Evolutionary conservation across 2,113 vertebrate genomes (phyloP), one percentile per base, ranked within the genome.

Genomic region (Malurus cyaneus): DNA sequence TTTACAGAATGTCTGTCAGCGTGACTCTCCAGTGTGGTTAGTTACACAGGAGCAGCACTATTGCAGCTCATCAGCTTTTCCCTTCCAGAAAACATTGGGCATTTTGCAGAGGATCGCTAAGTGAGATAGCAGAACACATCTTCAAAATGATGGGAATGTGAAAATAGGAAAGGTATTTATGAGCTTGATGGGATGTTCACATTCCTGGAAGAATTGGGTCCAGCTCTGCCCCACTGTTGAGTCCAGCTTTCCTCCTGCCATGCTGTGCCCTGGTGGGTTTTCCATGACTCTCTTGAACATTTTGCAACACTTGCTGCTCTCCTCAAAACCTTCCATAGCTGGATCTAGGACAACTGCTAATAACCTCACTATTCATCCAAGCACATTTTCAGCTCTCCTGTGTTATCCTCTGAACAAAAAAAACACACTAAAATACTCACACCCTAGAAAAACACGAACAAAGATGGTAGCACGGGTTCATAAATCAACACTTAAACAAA

Each of bases 1-100:
- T 92, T 96, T 87, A 88, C 60, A 76, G 88, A 72, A 59, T 74
- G 83, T 47, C 84, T 88, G 92, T 92, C 96, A 86, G 24, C 31
- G 62, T 42, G 32, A 31, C 74, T 92, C 66, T 36, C 34, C 41
- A 8, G 50, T 31, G 83, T 41, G 78, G 79, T 93, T 91, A 86
- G 80, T 93, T 93, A 90, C 46, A 78, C 11, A 17, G 74, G 13
- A 88, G 72, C 62, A 34, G 59, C 60, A 42, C 54, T 14, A 49
- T 3, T 3, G 1, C 49, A 79, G 49, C 92, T 83, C 81, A 31
- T 62, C 28, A 66, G 78, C 56, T 65, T 29, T 6, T 91, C 47
- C 69, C 71, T 78, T 74, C 73, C 64, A 80, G 39, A 87, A 92
- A 94, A 72, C 23, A 53, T 11, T 2, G 23, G 24, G 34, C n/a